Percentiles rank a stretch among this genome's conserved stretches.
phyloP scores from a whole-genome alignment of 2,888 invertebrate species.

The Drosophila histrio region DNA sequence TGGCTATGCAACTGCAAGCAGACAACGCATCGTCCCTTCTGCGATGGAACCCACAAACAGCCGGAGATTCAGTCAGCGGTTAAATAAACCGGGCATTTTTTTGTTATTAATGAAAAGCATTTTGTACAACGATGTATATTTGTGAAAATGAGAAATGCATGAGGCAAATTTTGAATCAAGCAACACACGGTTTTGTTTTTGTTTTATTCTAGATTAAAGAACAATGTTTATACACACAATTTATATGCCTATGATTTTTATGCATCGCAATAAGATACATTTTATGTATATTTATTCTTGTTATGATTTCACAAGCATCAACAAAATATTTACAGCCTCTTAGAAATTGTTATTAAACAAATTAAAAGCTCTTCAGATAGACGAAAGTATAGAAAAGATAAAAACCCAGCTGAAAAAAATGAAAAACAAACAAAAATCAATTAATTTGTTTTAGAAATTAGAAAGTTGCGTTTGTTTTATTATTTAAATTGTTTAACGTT shows the following conservation, averaged over 20 bases:
- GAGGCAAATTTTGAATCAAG: slow-evolving; percentile 57
- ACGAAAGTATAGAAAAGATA: background rate
- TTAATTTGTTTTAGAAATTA: slow-evolving; percentile 58
- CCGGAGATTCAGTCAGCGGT: slow-evolving; percentile 87
- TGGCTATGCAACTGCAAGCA: slow-evolving; percentile 99
- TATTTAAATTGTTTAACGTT: slow-evolving; percentile 57
- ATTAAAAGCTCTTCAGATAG: background rate
- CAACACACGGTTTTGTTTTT: slow-evolving; percentile 47
- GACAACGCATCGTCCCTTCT: slow-evolving; percentile 96
- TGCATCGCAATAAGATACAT: slow-evolving; percentile 39
- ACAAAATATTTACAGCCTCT: slow-evolving; percentile 70
- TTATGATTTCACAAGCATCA: no score
- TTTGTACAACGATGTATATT: slow-evolving; percentile 32
- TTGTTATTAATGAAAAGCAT: slow-evolving; percentile 33
- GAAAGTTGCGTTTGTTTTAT: slow-evolving; percentile 58
- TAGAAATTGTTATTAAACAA: background rate
- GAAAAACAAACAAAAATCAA: slow-evolving; percentile 18
- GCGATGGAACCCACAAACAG: slow-evolving; percentile 96
- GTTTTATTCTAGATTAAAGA: slow-evolving; percentile 68
- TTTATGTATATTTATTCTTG: slow-evolving; percentile 26
- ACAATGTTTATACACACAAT: slow-evolving; percentile 39
- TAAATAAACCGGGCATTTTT: slow-evolving; percentile 68
- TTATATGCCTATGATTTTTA: slow-evolving; percentile 24
- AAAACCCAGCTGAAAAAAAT: background rate
- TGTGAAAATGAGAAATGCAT: slow-evolving; percentile 47